phyloP scores from a whole-genome alignment of 2,888 invertebrate species.

The Trilocha varians region DNA sequence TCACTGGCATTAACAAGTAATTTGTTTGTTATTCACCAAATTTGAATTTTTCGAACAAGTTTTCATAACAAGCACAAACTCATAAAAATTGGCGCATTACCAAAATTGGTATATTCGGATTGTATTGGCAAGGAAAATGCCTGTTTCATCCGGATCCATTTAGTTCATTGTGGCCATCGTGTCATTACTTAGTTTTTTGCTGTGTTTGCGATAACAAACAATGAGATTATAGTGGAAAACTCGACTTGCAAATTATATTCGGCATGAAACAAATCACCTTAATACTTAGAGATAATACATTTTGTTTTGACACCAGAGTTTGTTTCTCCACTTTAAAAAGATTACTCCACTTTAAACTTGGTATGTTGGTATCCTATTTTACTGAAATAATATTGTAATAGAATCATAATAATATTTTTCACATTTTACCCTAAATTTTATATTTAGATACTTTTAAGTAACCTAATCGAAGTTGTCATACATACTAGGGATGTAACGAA shows the following conservation, averaged over 20 bases:
- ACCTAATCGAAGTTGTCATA: too few species aligned
- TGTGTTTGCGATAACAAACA: constrained; percentile 2
- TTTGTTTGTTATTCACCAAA: neutral
- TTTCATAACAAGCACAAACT: constrained; percentile 23
- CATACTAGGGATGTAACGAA: too few species aligned
- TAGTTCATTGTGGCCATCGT: constrained; percentile 3
- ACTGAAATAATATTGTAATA: too few species aligned
- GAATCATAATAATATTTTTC: too few species aligned
- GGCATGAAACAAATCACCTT: too few species aligned
- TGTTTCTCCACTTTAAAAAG: too few species aligned
- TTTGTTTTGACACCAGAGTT: neutral
- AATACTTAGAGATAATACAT: too few species aligned
- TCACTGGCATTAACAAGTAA: too few species aligned
- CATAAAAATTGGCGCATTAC: constrained; percentile 42
- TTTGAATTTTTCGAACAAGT: neutral
- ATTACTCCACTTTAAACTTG: too few species aligned
- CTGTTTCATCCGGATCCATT: constrained; percentile 27
- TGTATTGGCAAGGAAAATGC: constrained; percentile 44
- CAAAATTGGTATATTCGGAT: constrained; percentile 32
- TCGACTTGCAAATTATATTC: neutral
- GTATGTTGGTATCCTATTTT: too few species aligned
- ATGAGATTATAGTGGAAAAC: constrained; percentile 1
- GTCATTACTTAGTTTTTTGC: constrained; percentile 3
- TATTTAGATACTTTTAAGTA: too few species aligned
- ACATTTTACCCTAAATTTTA: too few species aligned